A percentile compares a stretch with the other conserved stretches of the same genome.
phyloP scores from a whole-genome alignment of 2,888 invertebrate species.

The Augochlorella aurata region DNA sequence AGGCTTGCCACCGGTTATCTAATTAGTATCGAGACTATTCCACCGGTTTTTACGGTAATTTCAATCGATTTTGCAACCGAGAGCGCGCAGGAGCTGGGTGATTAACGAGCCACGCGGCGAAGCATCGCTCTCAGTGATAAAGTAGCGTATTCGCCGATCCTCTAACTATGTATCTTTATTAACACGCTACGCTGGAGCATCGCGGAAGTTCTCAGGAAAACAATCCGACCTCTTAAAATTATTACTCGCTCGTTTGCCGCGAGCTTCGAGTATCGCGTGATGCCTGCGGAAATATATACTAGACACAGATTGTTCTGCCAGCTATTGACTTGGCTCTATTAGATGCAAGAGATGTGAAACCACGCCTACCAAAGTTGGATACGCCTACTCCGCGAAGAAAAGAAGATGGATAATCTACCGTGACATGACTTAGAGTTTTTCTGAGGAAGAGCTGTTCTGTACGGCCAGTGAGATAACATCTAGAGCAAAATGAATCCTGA shows the following conservation, averaged over 20 bases:
- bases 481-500: too few relatives aligned
- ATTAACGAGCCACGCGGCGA: slow-evolving; percentile 28
- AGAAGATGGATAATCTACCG: too few relatives aligned
- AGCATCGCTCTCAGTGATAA: slow-evolving; percentile 9
- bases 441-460: too few relatives aligned
- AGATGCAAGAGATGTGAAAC: neutral
- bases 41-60: neutral
- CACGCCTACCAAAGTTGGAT: neutral
- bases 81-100: neutral
- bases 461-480: too few relatives aligned
- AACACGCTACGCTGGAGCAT: slow-evolving; percentile 6
- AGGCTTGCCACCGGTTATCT: slow-evolving; percentile 1
- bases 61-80: neutral
- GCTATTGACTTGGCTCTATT: neutral
- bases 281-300: neutral
- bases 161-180: slow-evolving; percentile 20
- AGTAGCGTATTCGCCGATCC: slow-evolving; percentile 10
- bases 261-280: neutral
- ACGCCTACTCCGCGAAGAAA: neutral
- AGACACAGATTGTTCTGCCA: neutral
- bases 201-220: slow-evolving; percentile 48
- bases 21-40: slow-evolving; percentile 32
- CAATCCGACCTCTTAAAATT: slow-evolving; percentile 38
- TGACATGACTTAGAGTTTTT: too few relatives aligned
- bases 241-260: slow-evolving; percentile 14